Evolutionary conservation across 2,797 vertebrate species (phyloP).

Genomic region (Ambastaia sidthimunki): DNA sequence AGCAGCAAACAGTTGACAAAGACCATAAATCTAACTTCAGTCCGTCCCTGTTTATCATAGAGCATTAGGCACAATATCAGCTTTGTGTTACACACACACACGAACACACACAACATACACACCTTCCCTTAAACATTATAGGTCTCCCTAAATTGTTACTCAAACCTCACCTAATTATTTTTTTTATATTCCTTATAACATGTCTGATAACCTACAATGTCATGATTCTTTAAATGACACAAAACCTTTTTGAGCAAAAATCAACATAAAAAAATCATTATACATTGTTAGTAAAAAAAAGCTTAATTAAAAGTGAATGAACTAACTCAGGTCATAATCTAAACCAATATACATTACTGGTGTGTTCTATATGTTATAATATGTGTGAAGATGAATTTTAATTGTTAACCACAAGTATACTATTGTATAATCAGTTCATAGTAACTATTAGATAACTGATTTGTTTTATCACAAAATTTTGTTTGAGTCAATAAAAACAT

Average conservation of each 20-base stretch:
- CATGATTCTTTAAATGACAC: slow-evolving; percentile 38
- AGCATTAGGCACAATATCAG: slow-evolving; percentile 47
- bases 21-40: slow-evolving; percentile 48
- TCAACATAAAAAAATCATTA: neutral
- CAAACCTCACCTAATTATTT: neutral
- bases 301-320: neutral
- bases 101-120: neutral
- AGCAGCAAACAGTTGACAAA: slow-evolving; percentile 59
- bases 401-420: neutral
- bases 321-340: neutral
- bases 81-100: neutral
- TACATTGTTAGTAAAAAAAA: neutral
- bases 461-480: slow-evolving; percentile 34
- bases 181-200: neutral
- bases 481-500: slow-evolving; percentile 55
- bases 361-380: neutral
- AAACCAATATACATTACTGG: too few relatives aligned
- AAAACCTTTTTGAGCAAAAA: neutral
- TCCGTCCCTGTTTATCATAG: slow-evolving; percentile 48
- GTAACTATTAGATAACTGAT: slow-evolving; percentile 17
- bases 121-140: neutral
- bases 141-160: neutral
- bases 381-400: neutral
- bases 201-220: slow-evolving; percentile 2
- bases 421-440: neutral